Evolutionary conservation across 1,140 invertebrate species (phyloP), one percentile per base, ranked within the genome.

Genomic region (Leptinotarsa lineolata): DNA sequence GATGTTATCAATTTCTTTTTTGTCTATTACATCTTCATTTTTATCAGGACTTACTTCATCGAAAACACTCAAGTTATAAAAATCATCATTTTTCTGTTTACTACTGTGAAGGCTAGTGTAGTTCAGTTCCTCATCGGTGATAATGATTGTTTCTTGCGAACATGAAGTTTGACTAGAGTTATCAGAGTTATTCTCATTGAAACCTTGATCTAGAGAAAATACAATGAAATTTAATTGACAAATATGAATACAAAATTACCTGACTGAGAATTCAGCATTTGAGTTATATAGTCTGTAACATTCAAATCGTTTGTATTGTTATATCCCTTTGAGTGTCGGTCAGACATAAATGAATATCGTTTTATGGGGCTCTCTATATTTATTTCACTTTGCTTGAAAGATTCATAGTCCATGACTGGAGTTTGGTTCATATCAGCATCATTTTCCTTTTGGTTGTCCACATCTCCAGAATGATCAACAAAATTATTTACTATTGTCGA

Each of bases 101-200:
- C 66, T 72, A 46, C 70, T 72, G 24, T 72, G 68, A 8, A 72
- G 59, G 24, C 76, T 76, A 1, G 81, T 81, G 78, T 83, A 82
- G 72, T 83, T 81, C 45, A 82, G 54, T 77, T 83, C 81, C 66
- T 83, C 81, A 74, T 82, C 81, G 72, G 72, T 75, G 58, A 81
- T 77, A 18, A 48, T 58, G 20, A 80, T 76, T 59, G 75, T 81
- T n/a, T 74, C 74, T 74, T 76, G 71, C 4, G 74, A 75, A 63
- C 68, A 22, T 16, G 46, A 24, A 65, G 39, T 24, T 30, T 70
- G 68, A 39, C 39, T 68, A 8, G n/a, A 48, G n/a, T 30, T 54
- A 18, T 39, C 48, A 0, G 48, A 54, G 48, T 54, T 54, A n/a
- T 54, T 54, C 6, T 54, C 15, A 13, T 18, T 54, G 48, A 39